These are phyloP conservation scores for Neoarius graeffei DNA, from an alignment of 2,113 vertebrate genomes.

Conservation along the genomic window DNA sequence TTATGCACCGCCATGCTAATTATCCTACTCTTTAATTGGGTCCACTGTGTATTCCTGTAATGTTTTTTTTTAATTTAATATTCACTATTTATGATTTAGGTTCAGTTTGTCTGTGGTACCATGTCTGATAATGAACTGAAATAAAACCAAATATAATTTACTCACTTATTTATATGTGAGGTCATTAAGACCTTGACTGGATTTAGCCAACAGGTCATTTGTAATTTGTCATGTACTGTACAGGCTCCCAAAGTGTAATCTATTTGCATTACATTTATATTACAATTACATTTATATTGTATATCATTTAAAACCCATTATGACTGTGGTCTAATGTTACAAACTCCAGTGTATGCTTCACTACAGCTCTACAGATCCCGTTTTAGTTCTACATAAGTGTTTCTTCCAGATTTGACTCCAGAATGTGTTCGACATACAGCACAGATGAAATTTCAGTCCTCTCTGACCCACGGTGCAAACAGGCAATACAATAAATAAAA, in stretches of 20 bases:
- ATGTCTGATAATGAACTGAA: neutral
- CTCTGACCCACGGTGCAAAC: no score
- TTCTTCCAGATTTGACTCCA: neutral
- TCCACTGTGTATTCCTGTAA: neutral
- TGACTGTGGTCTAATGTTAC: neutral
- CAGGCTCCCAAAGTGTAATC: neutral
- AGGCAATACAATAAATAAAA: no score
- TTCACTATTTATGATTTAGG: neutral
- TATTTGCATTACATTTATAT: neutral
- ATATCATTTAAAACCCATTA: neutral
- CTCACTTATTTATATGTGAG: neutral
- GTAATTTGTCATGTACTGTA: neutral
- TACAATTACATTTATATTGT: neutral
- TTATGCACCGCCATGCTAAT: neutral
- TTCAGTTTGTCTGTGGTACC: neutral
- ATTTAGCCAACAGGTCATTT: neutral
- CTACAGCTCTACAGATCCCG: neutral
- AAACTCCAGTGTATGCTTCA: neutral
- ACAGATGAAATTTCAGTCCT: no score
- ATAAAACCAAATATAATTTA: neutral
- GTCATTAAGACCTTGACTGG: neutral
- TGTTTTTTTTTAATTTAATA: neutral
- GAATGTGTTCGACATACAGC: no score
- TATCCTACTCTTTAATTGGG: neutral
- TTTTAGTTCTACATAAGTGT: neutral